These are phyloP conservation scores for Apus apus DNA, from an alignment of 2,113 vertebrate species.

Conservation along the genomic window DNA sequence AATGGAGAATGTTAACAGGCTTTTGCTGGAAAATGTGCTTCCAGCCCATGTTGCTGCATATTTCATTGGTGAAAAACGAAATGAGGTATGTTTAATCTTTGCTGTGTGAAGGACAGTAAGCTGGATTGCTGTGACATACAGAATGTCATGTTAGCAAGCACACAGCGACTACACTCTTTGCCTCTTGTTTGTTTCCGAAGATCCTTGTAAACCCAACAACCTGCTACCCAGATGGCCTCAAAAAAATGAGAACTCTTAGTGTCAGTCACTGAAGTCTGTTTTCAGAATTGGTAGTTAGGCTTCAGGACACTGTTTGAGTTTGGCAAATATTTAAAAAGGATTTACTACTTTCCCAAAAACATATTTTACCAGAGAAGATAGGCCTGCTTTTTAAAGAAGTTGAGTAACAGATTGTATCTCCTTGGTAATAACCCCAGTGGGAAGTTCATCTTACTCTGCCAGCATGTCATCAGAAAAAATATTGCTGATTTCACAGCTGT, in stretches of 20 bases:
- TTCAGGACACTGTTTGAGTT: not conserved
- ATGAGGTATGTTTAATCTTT: slow-evolving; percentile 82
- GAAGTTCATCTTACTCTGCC: not conserved
- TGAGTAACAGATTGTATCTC: not conserved
- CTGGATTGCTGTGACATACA: not conserved
- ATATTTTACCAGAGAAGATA: not conserved
- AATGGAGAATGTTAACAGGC: slow-evolving; percentile 95
- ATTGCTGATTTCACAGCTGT: not conserved
- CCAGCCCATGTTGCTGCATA: slow-evolving; percentile 93
- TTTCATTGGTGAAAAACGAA: slow-evolving; percentile 95
- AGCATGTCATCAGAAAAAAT: not conserved
- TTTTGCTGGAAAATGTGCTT: slow-evolving; percentile 95
- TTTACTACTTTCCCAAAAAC: not conserved
- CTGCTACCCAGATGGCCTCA: not conserved
- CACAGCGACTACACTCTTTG: not conserved
- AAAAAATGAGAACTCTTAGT: not conserved
- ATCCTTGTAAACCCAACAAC: not conserved
- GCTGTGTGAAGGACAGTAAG: not conserved
- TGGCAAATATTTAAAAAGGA: not conserved
- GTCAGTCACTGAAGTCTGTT: not conserved
- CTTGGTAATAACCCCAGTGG: not conserved
- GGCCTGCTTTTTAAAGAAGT: not conserved
- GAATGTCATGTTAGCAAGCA: not conserved
- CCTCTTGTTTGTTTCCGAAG: not conserved
- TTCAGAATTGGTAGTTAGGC: not conserved